phyloP scores from a whole-genome alignment of 2,888 invertebrate species.

The Adelognathus sp. region DNA sequence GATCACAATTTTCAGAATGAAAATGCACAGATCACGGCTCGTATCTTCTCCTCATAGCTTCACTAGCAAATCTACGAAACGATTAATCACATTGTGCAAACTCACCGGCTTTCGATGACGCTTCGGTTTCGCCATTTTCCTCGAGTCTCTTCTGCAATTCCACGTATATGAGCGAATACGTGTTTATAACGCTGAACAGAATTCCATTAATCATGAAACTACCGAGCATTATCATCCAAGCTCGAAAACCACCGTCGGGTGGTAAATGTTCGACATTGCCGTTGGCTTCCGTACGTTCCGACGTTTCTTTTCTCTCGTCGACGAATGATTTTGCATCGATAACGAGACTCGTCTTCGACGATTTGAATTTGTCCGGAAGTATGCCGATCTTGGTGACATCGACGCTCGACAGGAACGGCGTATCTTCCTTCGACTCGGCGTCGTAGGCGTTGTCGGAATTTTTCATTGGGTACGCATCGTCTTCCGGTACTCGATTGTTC shows the following conservation, averaged over 20 bases:
- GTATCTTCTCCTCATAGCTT: too few relatives aligned
- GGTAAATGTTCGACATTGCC: constrained; percentile 72
- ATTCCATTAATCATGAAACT: constrained; percentile 95
- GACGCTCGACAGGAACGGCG: constrained; percentile 20
- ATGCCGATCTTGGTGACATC: constrained; percentile 31
- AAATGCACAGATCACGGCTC: too few relatives aligned
- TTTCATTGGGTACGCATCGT: not conserved
- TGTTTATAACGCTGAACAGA: constrained; percentile 95
- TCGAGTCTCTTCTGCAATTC: constrained; percentile 86
- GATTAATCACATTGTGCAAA: constrained; percentile 66
- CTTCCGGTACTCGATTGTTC: constrained; percentile 16
- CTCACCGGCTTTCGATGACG: constrained; percentile 93
- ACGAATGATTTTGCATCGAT: not conserved
- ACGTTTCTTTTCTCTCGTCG: constrained; percentile 6
- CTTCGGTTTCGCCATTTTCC: constrained; percentile 86
- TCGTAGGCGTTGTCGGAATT: constrained; percentile 28
- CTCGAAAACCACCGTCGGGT: constrained; percentile 90
- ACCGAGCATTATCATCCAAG: constrained; percentile 91
- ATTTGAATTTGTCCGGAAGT: constrained; percentile 27
- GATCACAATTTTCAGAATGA: too few relatives aligned
- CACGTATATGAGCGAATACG: constrained; percentile 91
- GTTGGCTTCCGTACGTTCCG: not conserved
- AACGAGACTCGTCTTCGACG: constrained; percentile 5
- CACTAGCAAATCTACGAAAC: constrained; percentile 1
- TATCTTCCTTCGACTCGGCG: constrained; percentile 21